Percentiles rank a stretch among this genome's conserved stretches.
Evolutionary conservation across 2,113 vertebrate species (phyloP).

Genomic region (Erythrocercus mccallii): DNA sequence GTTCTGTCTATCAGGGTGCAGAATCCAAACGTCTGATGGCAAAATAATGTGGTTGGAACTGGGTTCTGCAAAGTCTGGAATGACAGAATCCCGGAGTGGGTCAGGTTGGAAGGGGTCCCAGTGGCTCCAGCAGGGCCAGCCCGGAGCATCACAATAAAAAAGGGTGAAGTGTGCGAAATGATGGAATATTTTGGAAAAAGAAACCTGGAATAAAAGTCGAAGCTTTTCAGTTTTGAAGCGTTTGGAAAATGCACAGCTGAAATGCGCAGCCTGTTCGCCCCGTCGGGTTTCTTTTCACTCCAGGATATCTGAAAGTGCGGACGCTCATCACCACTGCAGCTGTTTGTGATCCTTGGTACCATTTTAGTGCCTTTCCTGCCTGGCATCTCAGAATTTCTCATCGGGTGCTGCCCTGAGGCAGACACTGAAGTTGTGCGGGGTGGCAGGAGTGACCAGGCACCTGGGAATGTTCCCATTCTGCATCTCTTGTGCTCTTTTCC

Average conservation of each 20-base stretch:
- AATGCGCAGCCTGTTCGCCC: neutral
- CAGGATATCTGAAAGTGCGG: accelerated
- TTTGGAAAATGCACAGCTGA: neutral
- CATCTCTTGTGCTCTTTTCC: neutral
- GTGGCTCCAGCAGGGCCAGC: neutral
- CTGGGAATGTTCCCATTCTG: neutral
- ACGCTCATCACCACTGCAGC: accelerated
- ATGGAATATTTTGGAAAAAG: neutral
- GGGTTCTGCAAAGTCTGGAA: neutral
- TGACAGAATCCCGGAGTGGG: neutral
- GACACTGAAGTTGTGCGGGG: accelerated
- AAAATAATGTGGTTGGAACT: neutral
- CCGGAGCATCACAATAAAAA: neutral
- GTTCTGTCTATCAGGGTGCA: neutral
- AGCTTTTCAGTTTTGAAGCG: neutral
- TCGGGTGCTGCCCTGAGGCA: neutral
- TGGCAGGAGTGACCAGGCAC: neutral
- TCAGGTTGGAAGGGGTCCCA: neutral
- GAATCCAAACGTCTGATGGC: neutral
- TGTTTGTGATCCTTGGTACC: accelerated
- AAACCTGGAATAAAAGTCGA: neutral
- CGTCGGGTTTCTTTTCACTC: neutral
- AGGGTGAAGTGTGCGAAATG: neutral
- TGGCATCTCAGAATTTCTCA: neutral
- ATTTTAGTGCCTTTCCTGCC: neutral